phyloP scores from a whole-genome alignment of 2,888 invertebrate genomes.

The Drosophila setosimentum region DNA sequence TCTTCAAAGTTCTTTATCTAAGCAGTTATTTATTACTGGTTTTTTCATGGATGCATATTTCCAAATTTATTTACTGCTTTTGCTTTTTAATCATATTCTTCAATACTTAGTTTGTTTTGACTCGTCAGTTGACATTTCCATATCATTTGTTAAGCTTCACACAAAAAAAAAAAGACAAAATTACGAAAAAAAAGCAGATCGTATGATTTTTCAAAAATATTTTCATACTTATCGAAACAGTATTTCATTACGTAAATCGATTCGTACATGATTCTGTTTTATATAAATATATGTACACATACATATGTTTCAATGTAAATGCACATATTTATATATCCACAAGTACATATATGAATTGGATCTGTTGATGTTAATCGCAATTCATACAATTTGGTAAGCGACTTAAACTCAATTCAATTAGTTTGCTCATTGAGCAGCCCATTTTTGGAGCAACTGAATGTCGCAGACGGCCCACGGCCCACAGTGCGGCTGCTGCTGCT shows the following conservation, averaged over 20 bases:
- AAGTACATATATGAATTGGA: not conserved
- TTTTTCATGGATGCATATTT: not conserved
- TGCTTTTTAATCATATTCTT: not conserved
- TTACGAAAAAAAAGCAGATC: constrained; percentile 6
- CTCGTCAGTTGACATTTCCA: not conserved
- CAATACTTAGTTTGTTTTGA: constrained; percentile 10
- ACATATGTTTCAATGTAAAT: not conserved
- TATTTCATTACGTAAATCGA: not conserved
- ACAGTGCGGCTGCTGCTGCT: constrained; percentile 1
- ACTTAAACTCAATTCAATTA: constrained; percentile 58
- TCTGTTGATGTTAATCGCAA: constrained; percentile 16
- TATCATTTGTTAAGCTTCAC: not conserved
- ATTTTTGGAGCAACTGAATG: constrained; percentile 64
- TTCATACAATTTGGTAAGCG: constrained; percentile 53
- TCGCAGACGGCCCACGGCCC: constrained; percentile 52
- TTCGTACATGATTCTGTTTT: not conserved
- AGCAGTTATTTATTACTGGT: not conserved
- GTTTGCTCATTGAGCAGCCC: constrained; percentile 70
- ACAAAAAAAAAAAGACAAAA: not conserved
- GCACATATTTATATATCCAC: not conserved
- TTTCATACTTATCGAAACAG: not conserved
- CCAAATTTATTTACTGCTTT: not conserved
- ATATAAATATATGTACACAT: not conserved
- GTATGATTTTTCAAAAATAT: not conserved
- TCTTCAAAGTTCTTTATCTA: not conserved